Evolutionary conservation across 2,888 invertebrate genomes (phyloP).

Genomic region (Megalurothrips usitatus): DNA sequence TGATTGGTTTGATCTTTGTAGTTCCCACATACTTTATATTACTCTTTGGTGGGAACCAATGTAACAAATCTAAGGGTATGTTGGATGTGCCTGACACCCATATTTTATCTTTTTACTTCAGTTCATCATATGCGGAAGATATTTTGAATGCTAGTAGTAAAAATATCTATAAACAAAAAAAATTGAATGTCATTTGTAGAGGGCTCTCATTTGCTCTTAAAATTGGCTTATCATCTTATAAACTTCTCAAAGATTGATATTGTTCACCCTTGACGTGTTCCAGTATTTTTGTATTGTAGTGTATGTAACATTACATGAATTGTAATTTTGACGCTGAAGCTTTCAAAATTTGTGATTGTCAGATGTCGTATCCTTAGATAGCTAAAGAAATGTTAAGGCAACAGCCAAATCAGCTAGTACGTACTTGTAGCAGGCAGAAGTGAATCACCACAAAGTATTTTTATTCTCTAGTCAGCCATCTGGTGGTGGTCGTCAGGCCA

Average conservation of each 20-base stretch:
- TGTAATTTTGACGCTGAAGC: slow-evolving; percentile 16
- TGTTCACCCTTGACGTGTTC: slow-evolving; percentile 9
- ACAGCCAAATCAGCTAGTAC: slow-evolving; percentile 1
- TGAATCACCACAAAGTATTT: not conserved
- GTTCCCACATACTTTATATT: not conserved
- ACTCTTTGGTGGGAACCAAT: not conserved
- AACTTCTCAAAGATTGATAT: not conserved
- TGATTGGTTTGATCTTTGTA: not conserved
- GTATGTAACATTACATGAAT: not conserved
- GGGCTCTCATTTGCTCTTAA: not conserved
- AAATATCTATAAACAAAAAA: not conserved
- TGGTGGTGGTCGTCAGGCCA: not conserved
- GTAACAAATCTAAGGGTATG: not conserved
- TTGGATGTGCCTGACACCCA: not conserved
- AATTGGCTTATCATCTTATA: not conserved
- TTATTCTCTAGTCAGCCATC: not conserved
- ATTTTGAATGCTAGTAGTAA: not conserved
- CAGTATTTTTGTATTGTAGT: slow-evolving; percentile 18
- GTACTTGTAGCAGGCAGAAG: not conserved
- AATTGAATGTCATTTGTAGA: not conserved
- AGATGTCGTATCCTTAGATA: not conserved
- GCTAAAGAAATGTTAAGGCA: not conserved
- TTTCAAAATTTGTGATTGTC: slow-evolving; percentile 21
- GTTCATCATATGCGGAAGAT: not conserved
- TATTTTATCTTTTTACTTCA: not conserved